Base-by-base conservation (phyloP, 2,113 vertebrate genomes). In the Hemibagrus wyckioides region DNA sequence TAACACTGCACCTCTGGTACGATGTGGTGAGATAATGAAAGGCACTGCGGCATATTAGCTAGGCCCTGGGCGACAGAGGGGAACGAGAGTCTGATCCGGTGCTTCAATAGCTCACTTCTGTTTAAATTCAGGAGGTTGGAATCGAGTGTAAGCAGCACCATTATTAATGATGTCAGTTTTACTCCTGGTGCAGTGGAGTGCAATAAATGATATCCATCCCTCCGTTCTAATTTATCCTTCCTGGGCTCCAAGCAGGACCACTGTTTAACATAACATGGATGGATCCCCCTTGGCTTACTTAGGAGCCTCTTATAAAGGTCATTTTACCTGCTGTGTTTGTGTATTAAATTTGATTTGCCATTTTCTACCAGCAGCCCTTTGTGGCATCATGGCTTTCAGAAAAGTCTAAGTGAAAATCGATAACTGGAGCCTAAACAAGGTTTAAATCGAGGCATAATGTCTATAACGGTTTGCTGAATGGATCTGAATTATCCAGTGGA, bases 101-200 rank as follows among this genome's bases (percentile, higher is more conserved):
- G 33, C 57, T 86, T 86, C 86, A 82, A 84, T 89, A 84, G 81
- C 86, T 82, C 83, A 67, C 86, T 61, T 86, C 86, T 41, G 87
- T 89, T 86, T 88, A 88, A 81, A 85, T 85, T 91, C 82, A 85
- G 85, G 80, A 39, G 36, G 39, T 56, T 82, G 88, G 59, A 87
- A 44, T 61, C 7, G 48, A 79, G 85, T 84, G 83, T 59, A 85
- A 89, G 82, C 69, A 77, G 77, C 65, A 28, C 82, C 63, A 71
- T 91, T 91, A 91, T 92, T 91, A 91, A 91, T 86, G 88, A 86
- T 92, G 91, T 91, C 92, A 87, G 88, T 91, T 91, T 89, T 90
- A 90, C 80, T 86, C 86, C 83, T 52, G 65, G 84, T 88, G 84
- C 85, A 85, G 85, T 73, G 59, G 86, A 77, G 84, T 80, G 83